A percentile compares a stretch with the other conserved stretches of the same genome.
phyloP scores from a whole-genome alignment of 2,797 vertebrate genomes.

The Numenius phaeopus region DNA sequence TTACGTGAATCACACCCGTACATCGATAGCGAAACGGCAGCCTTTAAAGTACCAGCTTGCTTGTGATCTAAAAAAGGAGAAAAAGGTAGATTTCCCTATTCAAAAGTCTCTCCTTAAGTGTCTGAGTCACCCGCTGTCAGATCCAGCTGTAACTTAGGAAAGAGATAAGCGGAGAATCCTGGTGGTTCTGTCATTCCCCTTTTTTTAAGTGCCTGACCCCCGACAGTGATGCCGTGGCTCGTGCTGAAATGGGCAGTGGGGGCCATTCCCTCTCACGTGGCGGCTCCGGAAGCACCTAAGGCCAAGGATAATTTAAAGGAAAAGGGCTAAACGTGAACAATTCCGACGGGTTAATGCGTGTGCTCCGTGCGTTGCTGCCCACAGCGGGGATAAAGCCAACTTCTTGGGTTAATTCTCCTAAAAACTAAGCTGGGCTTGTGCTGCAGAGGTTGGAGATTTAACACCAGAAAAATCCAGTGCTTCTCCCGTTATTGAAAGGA shows the following conservation, averaged over 20 bases:
- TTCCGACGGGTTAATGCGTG: accelerated
- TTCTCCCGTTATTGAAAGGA: neutral
- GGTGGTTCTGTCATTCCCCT: neutral
- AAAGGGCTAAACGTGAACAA: conserved; percentile 4
- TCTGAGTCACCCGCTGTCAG: conserved; percentile 14
- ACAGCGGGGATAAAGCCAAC: neutral
- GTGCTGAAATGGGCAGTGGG: neutral
- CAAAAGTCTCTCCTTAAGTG: neutral
- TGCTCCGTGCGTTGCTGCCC: neutral
- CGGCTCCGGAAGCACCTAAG: neutral
- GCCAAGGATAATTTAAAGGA: neutral
- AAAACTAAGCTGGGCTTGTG: neutral
- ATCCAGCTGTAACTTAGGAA: conserved; percentile 11
- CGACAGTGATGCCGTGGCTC: neutral
- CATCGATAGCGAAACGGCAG: neutral
- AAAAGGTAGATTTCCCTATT: conserved; percentile 23
- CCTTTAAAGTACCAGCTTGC: conserved; percentile 15
- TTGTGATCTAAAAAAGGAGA: neutral
- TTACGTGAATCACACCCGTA: conserved; percentile 35
- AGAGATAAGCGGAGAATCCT: neutral
- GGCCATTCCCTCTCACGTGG: neutral
- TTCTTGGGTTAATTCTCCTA: neutral
- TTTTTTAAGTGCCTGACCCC: conserved; percentile 58
- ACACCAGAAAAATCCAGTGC: neutral
- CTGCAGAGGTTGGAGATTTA: conserved; percentile 18